Percentiles rank a stretch among this genome's conserved stretches.
Evolutionary conservation across 2,888 invertebrate genomes (phyloP).

Genomic region (Abscondita cerata): DNA sequence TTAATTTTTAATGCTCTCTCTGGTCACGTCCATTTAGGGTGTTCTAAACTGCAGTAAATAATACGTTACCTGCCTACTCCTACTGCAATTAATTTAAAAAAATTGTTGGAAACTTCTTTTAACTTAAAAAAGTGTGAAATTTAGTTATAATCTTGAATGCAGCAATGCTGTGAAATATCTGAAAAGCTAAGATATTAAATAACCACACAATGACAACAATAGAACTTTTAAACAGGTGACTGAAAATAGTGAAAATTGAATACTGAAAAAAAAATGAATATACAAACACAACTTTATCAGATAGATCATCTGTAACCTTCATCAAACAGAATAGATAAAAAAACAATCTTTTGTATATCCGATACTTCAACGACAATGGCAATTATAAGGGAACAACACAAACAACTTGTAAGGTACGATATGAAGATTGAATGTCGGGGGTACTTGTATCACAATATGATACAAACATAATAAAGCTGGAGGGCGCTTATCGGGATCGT

Average conservation of each 20-base stretch:
- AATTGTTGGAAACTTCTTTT: too few species aligned
- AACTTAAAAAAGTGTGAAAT: too few species aligned
- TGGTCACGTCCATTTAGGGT: too few species aligned
- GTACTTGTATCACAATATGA: conserved; percentile 37
- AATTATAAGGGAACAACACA: conserved; percentile 29
- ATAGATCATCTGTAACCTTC: conserved; percentile 24
- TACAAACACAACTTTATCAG: conserved; percentile 27
- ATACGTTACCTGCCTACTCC: too few species aligned
- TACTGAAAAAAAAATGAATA: conserved; percentile 8
- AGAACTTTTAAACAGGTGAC: conserved; percentile 21
- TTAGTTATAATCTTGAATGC: too few species aligned
- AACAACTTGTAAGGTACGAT: conserved; percentile 34
- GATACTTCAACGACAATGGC: conserved; percentile 33
- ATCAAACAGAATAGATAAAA: conserved; percentile 24
- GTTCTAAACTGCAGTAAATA: too few species aligned
- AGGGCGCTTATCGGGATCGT: conserved; percentile 36
- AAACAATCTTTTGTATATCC: conserved; percentile 26
- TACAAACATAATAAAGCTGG: conserved; percentile 36
- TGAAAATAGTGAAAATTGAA: conserved; percentile 20
- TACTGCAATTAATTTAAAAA: too few species aligned
- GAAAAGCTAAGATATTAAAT: not conserved
- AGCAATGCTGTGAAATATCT: not conserved
- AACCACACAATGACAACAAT: conserved; percentile 1
- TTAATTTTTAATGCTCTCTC: too few species aligned
- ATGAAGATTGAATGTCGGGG: conserved; percentile 34